phyloP scores from a whole-genome alignment of 2,888 invertebrate species.

The Cataglyphis livida region DNA sequence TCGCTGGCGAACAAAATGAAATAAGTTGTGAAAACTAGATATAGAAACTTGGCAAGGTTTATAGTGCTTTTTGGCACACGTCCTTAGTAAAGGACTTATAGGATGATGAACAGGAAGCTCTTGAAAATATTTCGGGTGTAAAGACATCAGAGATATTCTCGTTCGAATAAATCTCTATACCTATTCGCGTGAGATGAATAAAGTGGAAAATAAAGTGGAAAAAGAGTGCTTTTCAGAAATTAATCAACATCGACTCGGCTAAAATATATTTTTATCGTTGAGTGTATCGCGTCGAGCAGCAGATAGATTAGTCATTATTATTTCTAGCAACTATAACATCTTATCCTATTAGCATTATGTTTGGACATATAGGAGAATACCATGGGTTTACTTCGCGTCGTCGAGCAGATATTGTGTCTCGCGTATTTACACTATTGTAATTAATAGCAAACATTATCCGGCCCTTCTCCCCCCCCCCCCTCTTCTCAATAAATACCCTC shows the following conservation, averaged over 20 bases:
- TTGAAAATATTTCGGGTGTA: constrained; percentile 13
- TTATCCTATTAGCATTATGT: constrained; percentile 9
- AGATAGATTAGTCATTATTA: background rate
- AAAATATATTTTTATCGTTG: background rate
- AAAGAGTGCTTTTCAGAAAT: background rate
- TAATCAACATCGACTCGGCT: background rate
- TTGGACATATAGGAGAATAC: constrained; percentile 2
- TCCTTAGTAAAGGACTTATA: background rate
- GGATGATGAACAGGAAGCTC: constrained; percentile 1
- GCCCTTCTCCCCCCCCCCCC: background rate
- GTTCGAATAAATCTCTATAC: background rate
- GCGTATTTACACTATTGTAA: constrained; percentile 43
- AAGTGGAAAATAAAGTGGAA: background rate
- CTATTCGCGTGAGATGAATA: background rate
- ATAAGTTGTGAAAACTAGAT: background rate
- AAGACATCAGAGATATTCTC: background rate
- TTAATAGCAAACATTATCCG: constrained; percentile 39
- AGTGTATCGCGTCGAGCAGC: background rate
- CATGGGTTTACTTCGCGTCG: constrained; percentile 7
- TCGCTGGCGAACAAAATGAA: constrained; percentile 19
- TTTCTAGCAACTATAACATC: background rate
- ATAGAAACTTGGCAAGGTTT: constrained; percentile 21
- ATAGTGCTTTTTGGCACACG: constrained; percentile 32
- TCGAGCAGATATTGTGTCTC: constrained; percentile 38
- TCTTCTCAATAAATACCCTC: background rate